Conservation (phyloP, 2,888 invertebrate species). For the Drosophila trichaetosa region DNA sequence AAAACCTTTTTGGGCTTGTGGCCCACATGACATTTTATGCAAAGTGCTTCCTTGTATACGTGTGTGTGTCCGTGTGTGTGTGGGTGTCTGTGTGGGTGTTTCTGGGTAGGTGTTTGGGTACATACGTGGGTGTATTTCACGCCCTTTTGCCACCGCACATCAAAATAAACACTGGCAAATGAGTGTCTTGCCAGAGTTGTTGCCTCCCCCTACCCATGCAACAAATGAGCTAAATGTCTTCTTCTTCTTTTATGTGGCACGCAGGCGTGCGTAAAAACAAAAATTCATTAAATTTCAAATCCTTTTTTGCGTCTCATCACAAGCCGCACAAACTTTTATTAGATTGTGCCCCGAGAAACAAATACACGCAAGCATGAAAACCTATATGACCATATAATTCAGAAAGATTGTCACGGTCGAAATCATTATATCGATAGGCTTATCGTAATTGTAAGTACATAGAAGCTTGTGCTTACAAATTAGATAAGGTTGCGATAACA, state of each 20-base stretch:
- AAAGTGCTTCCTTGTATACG: constrained; percentile 46
- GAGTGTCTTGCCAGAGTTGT: constrained; percentile 22
- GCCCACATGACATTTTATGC: constrained; percentile 63
- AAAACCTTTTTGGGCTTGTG: constrained; percentile 68
- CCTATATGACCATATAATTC: constrained; percentile 5
- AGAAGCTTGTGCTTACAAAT: background rate
- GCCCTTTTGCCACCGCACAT: constrained; percentile 72
- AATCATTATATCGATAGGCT: constrained; percentile 26
- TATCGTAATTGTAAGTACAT: constrained; percentile 22
- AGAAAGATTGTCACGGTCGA: constrained; percentile 4
- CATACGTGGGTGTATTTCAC: constrained; percentile 57
- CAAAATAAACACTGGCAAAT: constrained; percentile 61
- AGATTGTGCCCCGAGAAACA: constrained; percentile 25
- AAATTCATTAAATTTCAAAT: constrained; percentile 72
- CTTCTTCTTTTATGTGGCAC: constrained; percentile 54
- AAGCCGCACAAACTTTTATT: constrained; percentile 53
- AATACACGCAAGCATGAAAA: background rate
- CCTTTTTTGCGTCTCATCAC: constrained; percentile 54
- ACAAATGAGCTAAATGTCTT: constrained; percentile 60
- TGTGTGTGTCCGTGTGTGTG: constrained; percentile 5
- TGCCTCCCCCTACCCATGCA: background rate
- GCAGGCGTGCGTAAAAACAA: constrained; percentile 62
- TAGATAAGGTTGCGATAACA: background rate
- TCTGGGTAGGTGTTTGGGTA: constrained; percentile 11
- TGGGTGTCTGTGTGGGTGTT: constrained; percentile 12